Evolutionary conservation across 2,888 invertebrate genomes (phyloP), one percentile per base, ranked within the genome.

Genomic region (Drosophila nigricruria): DNA sequence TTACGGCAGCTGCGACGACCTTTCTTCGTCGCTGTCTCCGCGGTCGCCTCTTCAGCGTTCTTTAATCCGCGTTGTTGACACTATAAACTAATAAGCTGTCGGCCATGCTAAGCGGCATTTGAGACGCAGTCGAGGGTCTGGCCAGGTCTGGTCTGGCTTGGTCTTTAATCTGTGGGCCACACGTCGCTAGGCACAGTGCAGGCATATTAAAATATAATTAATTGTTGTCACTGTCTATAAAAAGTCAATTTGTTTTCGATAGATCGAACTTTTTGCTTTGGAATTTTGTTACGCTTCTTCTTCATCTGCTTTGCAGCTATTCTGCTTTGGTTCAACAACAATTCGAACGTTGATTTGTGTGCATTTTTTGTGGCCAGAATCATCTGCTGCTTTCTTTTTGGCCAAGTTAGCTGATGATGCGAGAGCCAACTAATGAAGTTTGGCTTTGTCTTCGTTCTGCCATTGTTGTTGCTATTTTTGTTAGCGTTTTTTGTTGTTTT

Each of bases 181-280:
- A 57, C 57, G 56, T 32, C 34, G 43, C 40, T 8, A 9, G 38
- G 50, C 25, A 10, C 34, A 64, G 66, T 79, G 80, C 77, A 74
- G 71, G 83, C 81, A 86, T 86, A 85, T 88, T 82, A 86, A 86
- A 84, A 79, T 77, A 84, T 88, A 86, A 86, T 86, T 86, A 86
- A 86, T 86, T 87, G 88, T 88, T 88, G 86, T 88, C 85, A 85
- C 83, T 83, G 83, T 83, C 81, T 79, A 81, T 85, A 74, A 88
- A 83, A 86, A 86, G 79, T 85, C 81, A 68, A 85, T 88, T 86
- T 84, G 79, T 82, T 70, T 68, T 61, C 69, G 54, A 54, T 64
- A 27, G 64, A 40, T 58, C 38, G 61, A 69, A 65, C 64, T 68
- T 56, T 36, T 73, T 67, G 66, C 68, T 68, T 60, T 72, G 82